Evolutionary conservation across 2,797 vertebrate species (phyloP), one percentile per base, ranked within the genome.

Genomic region (Enteromius argenteus): DNA sequence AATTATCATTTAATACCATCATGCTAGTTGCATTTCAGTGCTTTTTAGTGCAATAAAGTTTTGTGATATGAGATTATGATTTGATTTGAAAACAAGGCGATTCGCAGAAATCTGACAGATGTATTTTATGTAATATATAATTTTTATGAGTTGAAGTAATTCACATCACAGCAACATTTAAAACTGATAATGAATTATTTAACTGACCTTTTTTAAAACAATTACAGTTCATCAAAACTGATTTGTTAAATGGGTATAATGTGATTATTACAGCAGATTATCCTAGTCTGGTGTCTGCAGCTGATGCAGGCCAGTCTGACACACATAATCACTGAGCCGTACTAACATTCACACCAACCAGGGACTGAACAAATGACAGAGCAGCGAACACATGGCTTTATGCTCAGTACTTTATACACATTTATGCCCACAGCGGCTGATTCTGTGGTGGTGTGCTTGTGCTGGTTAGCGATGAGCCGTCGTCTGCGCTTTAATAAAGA

Each of bases 291-390:
- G 56, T 13, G 71, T 82, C 56, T 82, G 39, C 39, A 39, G 17
- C n/a, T 64, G 77, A 80, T 71, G 27, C 14, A 83, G n/a, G n/a
- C n/a, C 39, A 53, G 37, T 84, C 77, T 84, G 83, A 56, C 82
- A 64, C 84, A 91, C 32, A 87, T 86, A 85, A 37, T 72, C 72
- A 88, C 75, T 87, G 90, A 91, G 37, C 81, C 71, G 64, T 80
- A 80, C 68, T 84, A 35, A 83, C 39, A 72, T 64, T 66, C 74
- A 72, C 74, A 78, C 21, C 84, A 86, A 53, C 84, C 14, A 3
- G 21, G 60, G 30, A 76, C 49, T 71, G 73, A 11, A 69, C 78
- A 78, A 49, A 72, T 46, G 67, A 72, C 32, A 5, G 44, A 68
- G 49, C 79, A 42, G 32, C 42, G 42, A 37, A 37, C 62, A 49